phyloP scores from a whole-genome alignment of 2,113 vertebrate genomes.

The Hydrolagus affinis region DNA sequence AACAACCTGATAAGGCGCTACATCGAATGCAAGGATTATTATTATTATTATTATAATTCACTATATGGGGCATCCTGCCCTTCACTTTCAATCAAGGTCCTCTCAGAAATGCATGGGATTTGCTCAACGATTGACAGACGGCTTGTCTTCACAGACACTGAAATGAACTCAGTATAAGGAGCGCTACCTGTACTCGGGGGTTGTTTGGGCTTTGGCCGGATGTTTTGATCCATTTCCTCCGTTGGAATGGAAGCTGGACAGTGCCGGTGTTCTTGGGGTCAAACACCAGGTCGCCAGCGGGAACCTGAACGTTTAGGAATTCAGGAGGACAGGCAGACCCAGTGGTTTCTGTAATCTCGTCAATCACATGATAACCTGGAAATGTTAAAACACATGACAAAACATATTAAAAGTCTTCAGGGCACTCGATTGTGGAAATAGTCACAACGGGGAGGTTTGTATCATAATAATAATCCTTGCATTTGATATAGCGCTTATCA shows the following conservation, averaged over 20 bases:
- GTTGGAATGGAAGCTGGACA: constrained; percentile 15
- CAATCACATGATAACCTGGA: constrained; percentile 29
- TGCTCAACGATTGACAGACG: background rate
- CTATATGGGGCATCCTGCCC: background rate
- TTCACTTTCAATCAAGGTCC: background rate
- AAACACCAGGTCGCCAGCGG: constrained; percentile 16
- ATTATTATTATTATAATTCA: too few species aligned
- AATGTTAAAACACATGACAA: background rate
- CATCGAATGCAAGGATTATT: too few species aligned
- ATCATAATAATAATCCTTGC: too few species aligned
- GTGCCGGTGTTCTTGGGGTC: background rate
- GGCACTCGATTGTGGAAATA: too few species aligned
- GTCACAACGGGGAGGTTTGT: too few species aligned
- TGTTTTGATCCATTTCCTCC: constrained; percentile 3
- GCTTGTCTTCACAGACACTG: background rate
- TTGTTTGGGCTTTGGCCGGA: constrained; percentile 26
- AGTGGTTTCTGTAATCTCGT: constrained; percentile 26
- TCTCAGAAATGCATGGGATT: background rate
- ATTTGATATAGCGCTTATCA: too few species aligned
- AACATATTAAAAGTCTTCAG: background rate
- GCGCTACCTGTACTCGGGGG: constrained; percentile 22
- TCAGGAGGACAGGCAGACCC: constrained; percentile 20
- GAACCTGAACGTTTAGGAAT: constrained; percentile 33
- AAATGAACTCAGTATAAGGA: too few species aligned
- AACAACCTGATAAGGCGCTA: too few species aligned